Conservation (phyloP, 2,888 invertebrate species). For the Archaeoteleia sp. region DNA sequence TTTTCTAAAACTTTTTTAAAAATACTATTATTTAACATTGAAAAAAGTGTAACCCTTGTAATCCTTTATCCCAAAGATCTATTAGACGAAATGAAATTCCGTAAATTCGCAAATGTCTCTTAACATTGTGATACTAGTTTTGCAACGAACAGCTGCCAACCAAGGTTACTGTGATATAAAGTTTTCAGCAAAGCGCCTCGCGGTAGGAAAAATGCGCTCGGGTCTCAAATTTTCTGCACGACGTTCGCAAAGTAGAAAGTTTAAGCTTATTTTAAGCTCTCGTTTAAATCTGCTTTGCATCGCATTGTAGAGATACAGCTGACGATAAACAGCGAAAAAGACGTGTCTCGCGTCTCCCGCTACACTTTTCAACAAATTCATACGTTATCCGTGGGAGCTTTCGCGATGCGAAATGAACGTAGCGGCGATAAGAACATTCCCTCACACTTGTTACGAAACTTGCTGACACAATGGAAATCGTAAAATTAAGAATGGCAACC, state of each 20-base stretch:
- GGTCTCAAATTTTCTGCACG: constrained; percentile 8
- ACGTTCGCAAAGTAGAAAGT: constrained; percentile 14
- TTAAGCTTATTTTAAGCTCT: constrained; percentile 19
- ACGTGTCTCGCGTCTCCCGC: constrained; percentile 7
- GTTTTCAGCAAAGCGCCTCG: neutral
- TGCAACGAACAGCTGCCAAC: neutral
- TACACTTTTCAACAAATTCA: constrained; percentile 3
- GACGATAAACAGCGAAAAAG: constrained; percentile 23
- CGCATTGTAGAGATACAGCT: constrained; percentile 16
- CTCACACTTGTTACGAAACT: too few relatives aligned
- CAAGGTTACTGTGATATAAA: neutral
- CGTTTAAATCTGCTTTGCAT: constrained; percentile 30
- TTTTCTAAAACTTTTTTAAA: too few relatives aligned
- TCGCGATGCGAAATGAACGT: neutral
- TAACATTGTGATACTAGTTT: too few relatives aligned
- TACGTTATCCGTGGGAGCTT: constrained; percentile 8
- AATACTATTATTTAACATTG: too few relatives aligned
- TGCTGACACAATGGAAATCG: too few relatives aligned
- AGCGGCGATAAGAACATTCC: too few relatives aligned
- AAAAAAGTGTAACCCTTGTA: too few relatives aligned
- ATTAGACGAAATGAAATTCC: too few relatives aligned
- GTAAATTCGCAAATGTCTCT: too few relatives aligned
- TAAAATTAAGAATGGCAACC: too few relatives aligned
- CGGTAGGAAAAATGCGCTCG: constrained; percentile 3
- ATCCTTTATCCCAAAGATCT: too few relatives aligned